Evolutionary conservation across 2,888 invertebrate species (phyloP).

Genomic region (Callinectes sapidus): DNA sequence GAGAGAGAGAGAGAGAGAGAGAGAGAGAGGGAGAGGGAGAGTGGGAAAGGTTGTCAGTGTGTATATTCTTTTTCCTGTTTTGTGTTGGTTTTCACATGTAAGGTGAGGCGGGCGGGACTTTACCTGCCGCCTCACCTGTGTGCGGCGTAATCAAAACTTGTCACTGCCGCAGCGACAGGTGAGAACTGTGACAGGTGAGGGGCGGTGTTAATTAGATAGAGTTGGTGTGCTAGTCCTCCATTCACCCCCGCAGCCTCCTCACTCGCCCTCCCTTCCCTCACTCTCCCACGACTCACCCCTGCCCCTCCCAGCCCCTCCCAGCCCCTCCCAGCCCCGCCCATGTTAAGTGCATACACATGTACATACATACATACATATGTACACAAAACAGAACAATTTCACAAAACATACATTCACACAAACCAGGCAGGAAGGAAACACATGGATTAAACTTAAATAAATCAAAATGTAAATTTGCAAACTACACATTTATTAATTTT

Average conservation of each 20-base stretch:
- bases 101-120: neutral
- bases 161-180: neutral
- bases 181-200: slow-evolving; percentile 19
- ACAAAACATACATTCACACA: slow-evolving; percentile 15
- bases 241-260: neutral
- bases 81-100: neutral
- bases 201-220: slow-evolving; percentile 35
- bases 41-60: neutral
- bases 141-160: neutral
- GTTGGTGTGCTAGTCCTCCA: neutral
- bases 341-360: no score
- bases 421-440: slow-evolving; percentile 11
- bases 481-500: slow-evolving; percentile 73
- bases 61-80: neutral
- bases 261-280: neutral
- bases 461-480: slow-evolving; percentile 69
- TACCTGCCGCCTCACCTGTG: neutral
- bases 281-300: neutral
- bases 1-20: slow-evolving; percentile 1
- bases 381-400: neutral
- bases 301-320: neutral
- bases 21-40: neutral
- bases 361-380: neutral
- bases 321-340: neutral
- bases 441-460: slow-evolving; percentile 62